phyloP scores from a whole-genome alignment of 2,113 vertebrate species.

The Lathamus discolor region DNA sequence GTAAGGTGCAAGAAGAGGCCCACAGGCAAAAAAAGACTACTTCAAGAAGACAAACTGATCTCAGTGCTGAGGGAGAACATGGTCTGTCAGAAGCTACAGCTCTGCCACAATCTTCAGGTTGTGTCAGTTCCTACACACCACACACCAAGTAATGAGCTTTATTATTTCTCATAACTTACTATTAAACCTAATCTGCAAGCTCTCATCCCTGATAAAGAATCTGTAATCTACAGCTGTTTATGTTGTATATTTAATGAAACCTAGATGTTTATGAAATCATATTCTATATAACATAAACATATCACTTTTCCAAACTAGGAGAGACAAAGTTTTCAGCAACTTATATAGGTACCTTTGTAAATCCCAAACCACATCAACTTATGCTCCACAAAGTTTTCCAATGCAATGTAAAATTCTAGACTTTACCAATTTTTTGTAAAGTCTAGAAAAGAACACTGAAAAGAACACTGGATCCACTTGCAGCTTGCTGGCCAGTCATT shows the following conservation, averaged over 20 bases:
- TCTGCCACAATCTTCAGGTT: not conserved
- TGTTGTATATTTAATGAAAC: not conserved
- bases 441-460: not conserved
- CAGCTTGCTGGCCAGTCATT: not conserved
- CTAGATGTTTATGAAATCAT: not conserved
- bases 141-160: not conserved
- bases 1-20: not conserved
- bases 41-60: not conserved
- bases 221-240: not conserved
- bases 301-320: not conserved
- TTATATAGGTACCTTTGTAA: not conserved
- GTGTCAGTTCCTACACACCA: not conserved
- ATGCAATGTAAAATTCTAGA: not conserved
- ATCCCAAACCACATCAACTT: not conserved
- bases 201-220: not conserved
- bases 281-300: not conserved
- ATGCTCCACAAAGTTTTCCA: not conserved
- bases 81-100: not conserved
- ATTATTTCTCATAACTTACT: not conserved
- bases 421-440: not conserved
- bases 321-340: not conserved
- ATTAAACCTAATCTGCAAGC: not conserved
- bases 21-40: not conserved
- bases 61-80: not conserved
- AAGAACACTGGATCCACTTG: not conserved